Evolutionary conservation across 2,113 vertebrate species (phyloP).

Genomic region (Pterocles burchelli): DNA sequence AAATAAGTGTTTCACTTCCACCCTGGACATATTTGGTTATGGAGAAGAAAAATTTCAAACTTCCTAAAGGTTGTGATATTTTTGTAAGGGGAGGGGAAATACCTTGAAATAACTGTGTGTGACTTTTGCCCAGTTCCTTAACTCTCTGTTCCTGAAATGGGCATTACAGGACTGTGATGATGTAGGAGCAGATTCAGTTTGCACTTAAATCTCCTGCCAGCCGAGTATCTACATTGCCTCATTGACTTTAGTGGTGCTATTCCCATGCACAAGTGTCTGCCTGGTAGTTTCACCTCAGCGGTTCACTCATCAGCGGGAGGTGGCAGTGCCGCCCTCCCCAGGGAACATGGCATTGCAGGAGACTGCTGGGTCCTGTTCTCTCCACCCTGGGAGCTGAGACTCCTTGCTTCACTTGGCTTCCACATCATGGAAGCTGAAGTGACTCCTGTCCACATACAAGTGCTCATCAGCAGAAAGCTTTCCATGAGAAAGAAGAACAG

Average conservation of each 20-base stretch:
- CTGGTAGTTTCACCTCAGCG: not conserved
- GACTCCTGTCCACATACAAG: accelerated
- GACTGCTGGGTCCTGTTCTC: not conserved
- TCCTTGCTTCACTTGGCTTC: not conserved
- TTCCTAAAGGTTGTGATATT: not conserved
- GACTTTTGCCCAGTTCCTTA: not conserved
- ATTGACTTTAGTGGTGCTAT: not conserved
- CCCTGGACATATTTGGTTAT: not conserved
- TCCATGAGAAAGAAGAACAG: not conserved
- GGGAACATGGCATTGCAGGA: not conserved
- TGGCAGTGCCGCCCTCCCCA: accelerated
- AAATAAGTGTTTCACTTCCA: not conserved
- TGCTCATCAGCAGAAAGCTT: not conserved
- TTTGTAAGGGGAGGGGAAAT: not conserved
- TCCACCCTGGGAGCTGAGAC: not conserved
- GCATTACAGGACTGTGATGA: accelerated
- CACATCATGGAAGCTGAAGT: not conserved
- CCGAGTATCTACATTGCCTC: not conserved
- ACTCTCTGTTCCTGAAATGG: not conserved
- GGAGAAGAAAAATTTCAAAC: not conserved
- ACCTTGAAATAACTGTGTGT: not conserved
- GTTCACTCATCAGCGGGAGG: not conserved
- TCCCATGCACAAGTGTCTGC: not conserved
- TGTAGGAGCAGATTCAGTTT: not conserved
- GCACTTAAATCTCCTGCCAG: not conserved